Evolutionary conservation across 2,797 vertebrate genomes (phyloP), one percentile per base, ranked within the genome.

Genomic region (Hybognathus amarus): DNA sequence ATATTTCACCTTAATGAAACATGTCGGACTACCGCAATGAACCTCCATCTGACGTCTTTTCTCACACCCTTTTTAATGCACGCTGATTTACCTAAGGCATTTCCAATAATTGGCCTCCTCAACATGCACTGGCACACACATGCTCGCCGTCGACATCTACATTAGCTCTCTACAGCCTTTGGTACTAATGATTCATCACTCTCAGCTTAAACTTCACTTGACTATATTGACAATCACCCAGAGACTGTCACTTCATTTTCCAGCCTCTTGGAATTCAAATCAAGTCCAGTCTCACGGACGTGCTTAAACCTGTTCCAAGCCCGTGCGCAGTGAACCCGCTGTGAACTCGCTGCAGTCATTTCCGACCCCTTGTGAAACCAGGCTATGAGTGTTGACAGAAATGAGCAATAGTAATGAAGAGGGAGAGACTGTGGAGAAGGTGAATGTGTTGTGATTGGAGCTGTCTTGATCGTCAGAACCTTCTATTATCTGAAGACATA

Each of bases 201-300:
- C 64, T 75, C 69, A 33, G 77, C 76, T 89, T 87, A 89, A 88
- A 85, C 69, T 80, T n/a, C 75, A 24, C 67, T 69, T 78, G 71
- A 76, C 84, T 87, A 45, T 78, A 85, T 89, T 87, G 83, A 89
- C 50, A 83, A 86, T 76, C 74, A 70, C 71, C 79, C 27, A 9
- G 86, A 83, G 88, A 85, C 77, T 64, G 45, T 52, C 70, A 79
- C 86, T 87, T 82, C 52, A 75, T 77, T 84, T 83, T 45, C 66
- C 75, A 82, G 61, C 75, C 59, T 74, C n/a, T 78, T 79, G 76
- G 82, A 87, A 90, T 87, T 83, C 20, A 69, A 87, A 85, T 87
- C 64, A 80, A 82, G 82, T 86, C 83, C 85, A 82, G 79, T 81
- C 74, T 47, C 69, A n/a, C 40, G 79, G 76, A 63, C 76, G 73